phyloP scores from a whole-genome alignment of 2,113 vertebrate species.

The Albula goreensis region DNA sequence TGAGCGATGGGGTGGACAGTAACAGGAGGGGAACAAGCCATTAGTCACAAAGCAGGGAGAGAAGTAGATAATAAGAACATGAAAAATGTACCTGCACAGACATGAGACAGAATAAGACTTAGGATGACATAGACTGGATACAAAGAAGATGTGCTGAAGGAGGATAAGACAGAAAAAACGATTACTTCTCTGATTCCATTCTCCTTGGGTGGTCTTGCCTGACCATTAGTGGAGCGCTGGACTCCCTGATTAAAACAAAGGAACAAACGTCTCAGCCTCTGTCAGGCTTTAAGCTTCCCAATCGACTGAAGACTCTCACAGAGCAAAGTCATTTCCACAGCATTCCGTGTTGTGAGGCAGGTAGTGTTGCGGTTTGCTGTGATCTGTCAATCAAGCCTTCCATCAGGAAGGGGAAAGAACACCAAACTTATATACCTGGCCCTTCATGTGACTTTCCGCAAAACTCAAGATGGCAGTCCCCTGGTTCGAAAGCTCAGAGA shows the following conservation, averaged over 20 bases:
- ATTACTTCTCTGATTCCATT: background rate
- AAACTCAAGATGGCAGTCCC: background rate
- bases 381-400: background rate
- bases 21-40: slow-evolving; percentile 33
- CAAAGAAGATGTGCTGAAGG: background rate
- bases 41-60: slow-evolving; percentile 32
- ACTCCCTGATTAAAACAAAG: background rate
- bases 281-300: background rate
- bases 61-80: background rate
- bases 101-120: slow-evolving; percentile 5
- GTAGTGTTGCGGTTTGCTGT: background rate
- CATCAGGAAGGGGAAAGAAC: background rate
- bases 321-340: background rate
- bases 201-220: background rate
- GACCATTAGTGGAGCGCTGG: background rate
- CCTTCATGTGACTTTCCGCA: background rate
- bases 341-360: background rate
- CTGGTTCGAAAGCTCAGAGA: background rate
- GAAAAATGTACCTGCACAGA: slow-evolving; percentile 5
- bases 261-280: background rate
- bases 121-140: background rate
- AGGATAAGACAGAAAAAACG: background rate
- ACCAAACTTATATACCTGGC: background rate
- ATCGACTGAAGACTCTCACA: background rate
- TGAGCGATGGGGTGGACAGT: slow-evolving; percentile 37